These are phyloP conservation scores for Papilio polytes DNA, from an alignment of 1,140 invertebrate genomes.

Conservation along the genomic window DNA sequence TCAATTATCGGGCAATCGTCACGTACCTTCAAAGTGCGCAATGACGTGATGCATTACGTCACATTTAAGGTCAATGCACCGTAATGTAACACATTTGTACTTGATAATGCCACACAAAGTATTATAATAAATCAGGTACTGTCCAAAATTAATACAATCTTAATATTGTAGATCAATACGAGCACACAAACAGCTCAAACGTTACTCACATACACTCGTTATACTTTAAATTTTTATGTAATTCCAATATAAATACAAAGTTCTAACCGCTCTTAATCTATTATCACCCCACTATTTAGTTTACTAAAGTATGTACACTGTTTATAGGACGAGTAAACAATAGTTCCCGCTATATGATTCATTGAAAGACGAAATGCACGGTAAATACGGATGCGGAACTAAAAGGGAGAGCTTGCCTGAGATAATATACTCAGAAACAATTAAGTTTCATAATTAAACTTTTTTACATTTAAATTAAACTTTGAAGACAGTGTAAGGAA, in stretches of 20 bases:
- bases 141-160: neutral
- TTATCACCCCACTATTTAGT: slow-evolving; percentile 22
- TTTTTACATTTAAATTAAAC: neutral
- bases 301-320: slow-evolving; percentile 7
- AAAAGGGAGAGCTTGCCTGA: neutral
- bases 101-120: neutral
- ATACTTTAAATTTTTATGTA: neutral
- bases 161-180: too few species aligned
- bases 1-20: neutral
- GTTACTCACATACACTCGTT: too few species aligned
- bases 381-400: neutral
- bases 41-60: slow-evolving; percentile 10
- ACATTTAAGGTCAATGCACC: slow-evolving; percentile 6
- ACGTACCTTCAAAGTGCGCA: neutral
- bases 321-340: slow-evolving; percentile 32
- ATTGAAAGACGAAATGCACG: slow-evolving; percentile 23
- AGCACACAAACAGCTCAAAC: too few species aligned
- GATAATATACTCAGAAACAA: neutral
- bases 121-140: neutral
- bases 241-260: slow-evolving; percentile 9
- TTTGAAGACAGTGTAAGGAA: too few species aligned
- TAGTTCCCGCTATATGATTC: neutral
- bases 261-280: neutral
- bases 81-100: slow-evolving; percentile 16
- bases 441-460: neutral